Percentiles rank a stretch among this genome's conserved stretches.
These are phyloP conservation scores for Onchidella celtica DNA, from an alignment of 2,888 invertebrate genomes.

Conservation along the genomic window DNA sequence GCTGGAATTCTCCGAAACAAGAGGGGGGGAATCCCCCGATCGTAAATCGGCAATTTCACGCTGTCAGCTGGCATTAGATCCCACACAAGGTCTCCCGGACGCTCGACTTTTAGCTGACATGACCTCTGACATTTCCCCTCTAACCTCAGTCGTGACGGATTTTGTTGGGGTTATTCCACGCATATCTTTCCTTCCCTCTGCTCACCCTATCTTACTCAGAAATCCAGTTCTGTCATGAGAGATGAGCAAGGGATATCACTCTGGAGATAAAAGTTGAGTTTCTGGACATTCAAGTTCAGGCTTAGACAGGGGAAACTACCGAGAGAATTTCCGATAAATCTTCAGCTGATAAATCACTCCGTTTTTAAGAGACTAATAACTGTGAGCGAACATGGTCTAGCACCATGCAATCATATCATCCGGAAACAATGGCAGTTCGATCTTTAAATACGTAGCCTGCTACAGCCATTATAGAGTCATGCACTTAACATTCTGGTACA, in stretches of 20 bases:
- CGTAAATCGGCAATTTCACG: conserved; percentile 42
- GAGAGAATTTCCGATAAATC: not conserved
- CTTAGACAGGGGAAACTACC: too few species aligned
- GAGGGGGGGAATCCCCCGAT: not conserved
- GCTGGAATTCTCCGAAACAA: not conserved
- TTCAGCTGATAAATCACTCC: too few species aligned
- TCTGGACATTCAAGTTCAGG: not conserved
- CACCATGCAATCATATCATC: too few species aligned
- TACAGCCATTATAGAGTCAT: too few species aligned
- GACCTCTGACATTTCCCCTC: conserved; percentile 28
- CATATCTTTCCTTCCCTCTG: conserved; percentile 35
- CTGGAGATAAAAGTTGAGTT: not conserved
- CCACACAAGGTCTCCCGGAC: not conserved
- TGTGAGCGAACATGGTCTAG: too few species aligned
- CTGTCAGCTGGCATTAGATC: conserved; percentile 37
- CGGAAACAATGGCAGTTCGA: too few species aligned
- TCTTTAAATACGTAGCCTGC: too few species aligned
- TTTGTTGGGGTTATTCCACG: conserved; percentile 30
- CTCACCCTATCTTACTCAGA: conserved; percentile 11
- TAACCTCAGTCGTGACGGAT: conserved; percentile 41
- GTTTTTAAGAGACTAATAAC: too few species aligned
- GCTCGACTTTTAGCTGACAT: conserved; percentile 31
- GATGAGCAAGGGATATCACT: not conserved
- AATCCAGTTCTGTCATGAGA: conserved; percentile 8
- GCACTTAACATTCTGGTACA: too few species aligned